Percentiles rank a stretch among this genome's conserved stretches.
These are phyloP conservation scores for Perca schrenkii DNA, from an alignment of 2,113 vertebrate genomes.

Conservation along the genomic window DNA sequence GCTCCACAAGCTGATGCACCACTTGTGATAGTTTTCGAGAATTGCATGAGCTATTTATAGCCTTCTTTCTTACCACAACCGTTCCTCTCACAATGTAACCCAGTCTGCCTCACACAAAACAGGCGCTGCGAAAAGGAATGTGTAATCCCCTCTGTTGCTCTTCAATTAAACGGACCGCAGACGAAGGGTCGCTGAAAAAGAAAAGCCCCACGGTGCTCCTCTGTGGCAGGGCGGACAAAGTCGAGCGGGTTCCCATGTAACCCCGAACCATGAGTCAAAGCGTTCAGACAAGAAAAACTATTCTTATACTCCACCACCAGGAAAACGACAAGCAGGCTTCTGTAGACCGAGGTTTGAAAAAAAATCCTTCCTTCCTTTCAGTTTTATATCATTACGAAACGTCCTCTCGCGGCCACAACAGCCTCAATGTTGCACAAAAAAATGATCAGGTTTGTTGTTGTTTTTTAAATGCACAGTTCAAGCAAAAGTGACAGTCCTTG, in stretches of 20 bases:
- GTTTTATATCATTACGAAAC: conserved; percentile 85
- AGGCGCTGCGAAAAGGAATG: conserved; percentile 73
- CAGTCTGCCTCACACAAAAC: conserved; percentile 63
- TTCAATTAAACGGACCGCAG: conserved; percentile 65
- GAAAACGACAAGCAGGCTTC: conserved; percentile 75
- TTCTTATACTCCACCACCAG: conserved; percentile 74
- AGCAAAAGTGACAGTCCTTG: conserved; percentile 67
- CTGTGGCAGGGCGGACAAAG: conserved; percentile 70
- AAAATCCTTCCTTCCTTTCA: conserved; percentile 85
- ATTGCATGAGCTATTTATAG: conserved; percentile 86
- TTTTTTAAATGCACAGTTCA: conserved; percentile 25
- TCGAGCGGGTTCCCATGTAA: conserved; percentile 53
- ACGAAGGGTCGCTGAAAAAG: conserved; percentile 20
- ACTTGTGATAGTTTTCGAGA: conserved; percentile 86
- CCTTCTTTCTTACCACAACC: conserved; percentile 81
- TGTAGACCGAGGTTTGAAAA: conserved; percentile 74
- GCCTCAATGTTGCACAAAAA: conserved; percentile 46
- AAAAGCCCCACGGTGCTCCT: conserved; percentile 49
- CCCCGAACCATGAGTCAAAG: conserved; percentile 60
- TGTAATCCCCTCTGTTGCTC: conserved; percentile 81
- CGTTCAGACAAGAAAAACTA: conserved; percentile 66
- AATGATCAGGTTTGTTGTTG: conserved; percentile 19
- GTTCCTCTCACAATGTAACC: conserved; percentile 78
- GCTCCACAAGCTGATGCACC: conserved; percentile 79
- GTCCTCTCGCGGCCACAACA: conserved; percentile 70